Base-by-base conservation (phyloP, 2,113 vertebrate species). In the Lates calcarifer region DNA sequence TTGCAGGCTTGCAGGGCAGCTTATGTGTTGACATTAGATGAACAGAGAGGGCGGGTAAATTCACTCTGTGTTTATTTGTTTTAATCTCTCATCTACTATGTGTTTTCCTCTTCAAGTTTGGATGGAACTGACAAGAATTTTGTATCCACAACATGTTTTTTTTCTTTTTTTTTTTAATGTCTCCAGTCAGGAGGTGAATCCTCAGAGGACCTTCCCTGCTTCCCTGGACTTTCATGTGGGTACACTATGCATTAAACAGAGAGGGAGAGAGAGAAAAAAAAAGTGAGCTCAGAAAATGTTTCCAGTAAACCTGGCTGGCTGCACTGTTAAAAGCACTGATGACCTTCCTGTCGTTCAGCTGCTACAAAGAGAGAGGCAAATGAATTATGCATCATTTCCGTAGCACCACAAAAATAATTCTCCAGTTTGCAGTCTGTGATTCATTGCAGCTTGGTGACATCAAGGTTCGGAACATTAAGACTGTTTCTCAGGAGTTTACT, bases 311-410 rank as follows among this genome's bases (percentile, higher is more conserved):
- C 69, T 78, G 37, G 9, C 51, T 60, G 29, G 53, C 80, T 79
- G 17, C 5, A 3, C 17, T 3, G 20, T 53, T 63, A 37, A 81
- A 85, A 85, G 81, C 61, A 20, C 12, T 1, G 29, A 58, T 79
- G 82, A 81, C 79, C 87, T 90, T 90, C 64, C 79, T 76, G 82
- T 79, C 11, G 24, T 79, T 85, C 75, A 82, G 85, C 75, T 47
- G 49, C 56, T 51, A 67, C 79, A 86, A 77, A 84, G 49, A 81
- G 24, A 77, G 35, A 77, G 35, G 71, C 43, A 69, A 71, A 77
- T 91, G 79, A 90, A 89, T 90, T 79, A 90, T 88, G 71, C 76
- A 88, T 64, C 9, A 72, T 79, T 83, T 85, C 63, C n/a, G 5
- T 58, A 47, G 17, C 0, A 18, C 58, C 11, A 13, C 80, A 74